These are phyloP conservation scores for Cnemophilus loriae DNA, from an alignment of 2,113 vertebrate species.

Conservation along the genomic window DNA sequence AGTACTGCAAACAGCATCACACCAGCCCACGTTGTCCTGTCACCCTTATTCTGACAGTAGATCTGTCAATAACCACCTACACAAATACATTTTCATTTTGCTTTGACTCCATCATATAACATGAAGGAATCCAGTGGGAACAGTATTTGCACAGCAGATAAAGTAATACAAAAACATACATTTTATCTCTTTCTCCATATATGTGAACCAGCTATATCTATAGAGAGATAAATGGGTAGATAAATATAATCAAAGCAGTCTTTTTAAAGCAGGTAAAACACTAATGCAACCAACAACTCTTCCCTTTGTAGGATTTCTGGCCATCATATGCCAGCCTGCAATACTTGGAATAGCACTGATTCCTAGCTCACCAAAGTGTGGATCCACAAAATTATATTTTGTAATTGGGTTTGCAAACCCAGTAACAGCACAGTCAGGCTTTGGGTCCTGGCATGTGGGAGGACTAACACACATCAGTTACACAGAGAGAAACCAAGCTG, in stretches of 20 bases:
- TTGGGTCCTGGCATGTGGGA: neutral
- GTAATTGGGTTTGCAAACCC: too few species aligned
- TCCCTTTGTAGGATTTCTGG: neutral
- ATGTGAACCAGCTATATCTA: neutral
- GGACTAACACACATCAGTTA: neutral
- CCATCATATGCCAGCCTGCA: neutral
- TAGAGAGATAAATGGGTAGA: neutral
- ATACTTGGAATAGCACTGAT: neutral
- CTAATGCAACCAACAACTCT: neutral
- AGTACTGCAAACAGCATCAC: neutral
- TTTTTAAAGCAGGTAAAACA: neutral
- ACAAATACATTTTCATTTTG: neutral
- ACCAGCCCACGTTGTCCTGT: neutral
- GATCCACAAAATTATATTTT: neutral
- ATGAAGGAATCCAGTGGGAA: neutral
- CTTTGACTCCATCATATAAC: neutral
- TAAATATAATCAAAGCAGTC: neutral
- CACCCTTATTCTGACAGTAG: neutral
- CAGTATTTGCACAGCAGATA: neutral
- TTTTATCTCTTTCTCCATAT: neutral
- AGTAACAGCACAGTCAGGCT: neutral
- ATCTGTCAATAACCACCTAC: neutral
- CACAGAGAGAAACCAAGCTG: constrained; percentile 28
- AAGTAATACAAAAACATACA: neutral
- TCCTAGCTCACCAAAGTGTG: neutral